These are phyloP conservation scores for Neosilurus hyrtlii DNA, from an alignment of 2,797 vertebrate genomes.

Conservation along the genomic window DNA sequence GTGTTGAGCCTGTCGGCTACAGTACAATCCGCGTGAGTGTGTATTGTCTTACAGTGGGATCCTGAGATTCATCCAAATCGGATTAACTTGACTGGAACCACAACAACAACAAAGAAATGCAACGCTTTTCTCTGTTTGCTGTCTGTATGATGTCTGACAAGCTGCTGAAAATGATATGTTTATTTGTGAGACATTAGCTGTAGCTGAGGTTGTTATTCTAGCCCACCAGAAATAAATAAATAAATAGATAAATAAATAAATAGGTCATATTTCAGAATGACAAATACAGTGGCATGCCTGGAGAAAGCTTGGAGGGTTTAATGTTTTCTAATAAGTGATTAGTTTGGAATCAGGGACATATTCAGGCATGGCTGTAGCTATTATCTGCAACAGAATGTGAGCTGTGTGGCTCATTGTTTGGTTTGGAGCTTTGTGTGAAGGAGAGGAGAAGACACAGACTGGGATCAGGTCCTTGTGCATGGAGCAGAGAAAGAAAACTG, in stretches of 20 bases:
- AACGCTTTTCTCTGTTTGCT: conserved; percentile 67
- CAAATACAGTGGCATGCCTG: not conserved
- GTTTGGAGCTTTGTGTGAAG: conserved; percentile 11
- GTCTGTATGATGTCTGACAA: not conserved
- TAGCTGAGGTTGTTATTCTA: not conserved
- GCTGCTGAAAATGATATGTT: not conserved
- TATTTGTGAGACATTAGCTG: not conserved
- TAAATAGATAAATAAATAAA: not conserved
- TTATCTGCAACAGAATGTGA: not conserved
- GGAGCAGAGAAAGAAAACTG: not conserved
- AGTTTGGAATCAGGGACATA: not conserved
- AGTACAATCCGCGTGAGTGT: conserved; percentile 32
- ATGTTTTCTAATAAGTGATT: not conserved
- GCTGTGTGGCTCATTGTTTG: conserved; percentile 19
- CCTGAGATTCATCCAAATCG: conserved; percentile 66
- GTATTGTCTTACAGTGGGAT: conserved; percentile 46
- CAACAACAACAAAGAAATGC: conserved; percentile 60
- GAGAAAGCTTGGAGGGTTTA: not conserved
- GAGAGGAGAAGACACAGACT: not conserved
- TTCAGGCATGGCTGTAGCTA: not conserved
- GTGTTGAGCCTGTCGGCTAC: not conserved
- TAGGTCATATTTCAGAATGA: not conserved
- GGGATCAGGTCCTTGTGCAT: not conserved
- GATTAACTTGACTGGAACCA: conserved; percentile 66
- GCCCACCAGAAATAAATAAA: not conserved